Conservation (phyloP, 2,113 vertebrate genomes). For the Caloenas nicobarica region DNA sequence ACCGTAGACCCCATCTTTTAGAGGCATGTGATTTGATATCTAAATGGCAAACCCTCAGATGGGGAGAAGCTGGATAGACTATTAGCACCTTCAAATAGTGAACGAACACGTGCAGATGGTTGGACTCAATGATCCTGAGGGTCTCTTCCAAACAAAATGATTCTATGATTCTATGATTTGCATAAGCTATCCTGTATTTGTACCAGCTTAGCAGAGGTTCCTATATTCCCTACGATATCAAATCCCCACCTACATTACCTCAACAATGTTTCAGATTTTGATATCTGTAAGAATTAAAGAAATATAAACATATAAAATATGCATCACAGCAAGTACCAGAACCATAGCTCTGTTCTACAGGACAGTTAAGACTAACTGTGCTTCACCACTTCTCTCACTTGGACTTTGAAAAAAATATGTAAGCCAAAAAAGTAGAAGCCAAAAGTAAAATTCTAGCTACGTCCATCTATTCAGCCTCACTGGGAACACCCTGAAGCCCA, state of each 20-base stretch:
- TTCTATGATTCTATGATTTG: neutral
- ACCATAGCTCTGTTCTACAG: neutral
- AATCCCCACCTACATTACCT: neutral
- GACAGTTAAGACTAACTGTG: neutral
- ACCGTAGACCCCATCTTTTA: too few relatives aligned
- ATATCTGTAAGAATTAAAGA: neutral
- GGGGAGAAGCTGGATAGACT: neutral
- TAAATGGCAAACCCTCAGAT: neutral
- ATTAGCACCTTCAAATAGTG: neutral
- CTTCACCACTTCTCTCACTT: neutral
- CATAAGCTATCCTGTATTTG: neutral
- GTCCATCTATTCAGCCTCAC: neutral
- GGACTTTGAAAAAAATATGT: accelerated
- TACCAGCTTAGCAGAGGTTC: neutral
- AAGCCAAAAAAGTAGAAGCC: neutral
- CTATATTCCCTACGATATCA: neutral
- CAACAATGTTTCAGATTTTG: neutral
- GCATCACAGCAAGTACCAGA: neutral
- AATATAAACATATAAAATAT: neutral
- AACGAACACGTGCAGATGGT: neutral
- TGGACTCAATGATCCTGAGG: too few relatives aligned
- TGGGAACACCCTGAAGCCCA: neutral
- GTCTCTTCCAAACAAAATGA: too few relatives aligned
- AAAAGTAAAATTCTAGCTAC: neutral
- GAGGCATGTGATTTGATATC: neutral